These are phyloP conservation scores for Chrysomela aeneicollis DNA, from an alignment of 2,888 invertebrate species.

Conservation along the genomic window DNA sequence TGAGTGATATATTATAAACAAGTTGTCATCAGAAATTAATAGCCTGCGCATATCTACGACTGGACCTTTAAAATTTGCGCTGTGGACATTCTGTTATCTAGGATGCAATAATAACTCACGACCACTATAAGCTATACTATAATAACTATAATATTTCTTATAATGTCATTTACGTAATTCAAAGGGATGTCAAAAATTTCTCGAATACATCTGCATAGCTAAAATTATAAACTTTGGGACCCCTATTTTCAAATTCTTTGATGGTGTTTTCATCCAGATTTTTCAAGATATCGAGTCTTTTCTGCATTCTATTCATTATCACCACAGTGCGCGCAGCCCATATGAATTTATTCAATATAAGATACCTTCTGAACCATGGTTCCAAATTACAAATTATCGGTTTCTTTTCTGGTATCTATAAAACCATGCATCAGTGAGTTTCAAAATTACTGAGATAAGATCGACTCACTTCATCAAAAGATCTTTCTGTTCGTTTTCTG, in stretches of 20 bases:
- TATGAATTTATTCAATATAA: conserved; percentile 53
- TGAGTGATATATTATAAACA: too few species aligned
- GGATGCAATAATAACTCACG: too few species aligned
- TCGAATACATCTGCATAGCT: conserved; percentile 32
- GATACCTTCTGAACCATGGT: conserved; percentile 53
- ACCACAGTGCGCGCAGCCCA: conserved; percentile 49
- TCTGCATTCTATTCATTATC: conserved; percentile 49
- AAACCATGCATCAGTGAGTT: not conserved
- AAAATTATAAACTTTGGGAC: conserved; percentile 20
- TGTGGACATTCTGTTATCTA: too few species aligned
- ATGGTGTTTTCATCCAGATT: conserved; percentile 36
- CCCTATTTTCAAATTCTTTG: conserved; percentile 31
- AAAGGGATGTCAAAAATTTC: conserved; percentile 20
- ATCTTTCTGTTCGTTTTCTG: conserved; percentile 45
- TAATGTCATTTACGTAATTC: not conserved
- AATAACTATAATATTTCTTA: too few species aligned
- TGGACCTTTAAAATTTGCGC: too few species aligned
- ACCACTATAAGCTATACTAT: too few species aligned
- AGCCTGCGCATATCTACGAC: too few species aligned
- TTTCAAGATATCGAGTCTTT: conserved; percentile 49
- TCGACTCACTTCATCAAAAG: conserved; percentile 40
- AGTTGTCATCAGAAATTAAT: too few species aligned
- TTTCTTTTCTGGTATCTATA: conserved; percentile 31
- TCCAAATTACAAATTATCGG: conserved; percentile 44
- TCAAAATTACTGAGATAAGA: not conserved